Percentiles rank a stretch among this genome's conserved stretches.
These are phyloP conservation scores for Clarias gariepinus DNA, from an alignment of 2,113 vertebrate genomes.

Conservation along the genomic window DNA sequence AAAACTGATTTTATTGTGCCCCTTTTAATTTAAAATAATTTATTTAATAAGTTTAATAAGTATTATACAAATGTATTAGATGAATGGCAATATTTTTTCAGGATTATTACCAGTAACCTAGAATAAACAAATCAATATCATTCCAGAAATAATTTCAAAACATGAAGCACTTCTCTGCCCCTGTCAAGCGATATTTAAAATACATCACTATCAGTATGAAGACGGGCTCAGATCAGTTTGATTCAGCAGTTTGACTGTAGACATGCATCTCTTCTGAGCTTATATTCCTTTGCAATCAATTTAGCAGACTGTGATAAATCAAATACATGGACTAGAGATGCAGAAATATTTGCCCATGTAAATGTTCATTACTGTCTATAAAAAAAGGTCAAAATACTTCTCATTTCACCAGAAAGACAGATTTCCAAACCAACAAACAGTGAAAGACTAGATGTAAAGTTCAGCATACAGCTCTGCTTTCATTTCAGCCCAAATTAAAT, in stretches of 20 bases:
- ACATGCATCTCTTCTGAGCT: slow-evolving; percentile 32
- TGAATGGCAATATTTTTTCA: not conserved
- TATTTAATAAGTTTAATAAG: not conserved
- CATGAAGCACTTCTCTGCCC: not conserved
- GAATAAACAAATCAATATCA: not conserved
- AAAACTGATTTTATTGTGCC: not conserved
- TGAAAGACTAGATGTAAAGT: slow-evolving; percentile 22
- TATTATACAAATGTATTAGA: not conserved
- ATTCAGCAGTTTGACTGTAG: not conserved
- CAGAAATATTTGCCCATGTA: not conserved
- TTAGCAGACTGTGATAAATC: slow-evolving; percentile 20
- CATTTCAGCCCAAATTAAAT: slow-evolving; percentile 37
- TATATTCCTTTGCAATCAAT: slow-evolving; percentile 35
- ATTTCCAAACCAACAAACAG: slow-evolving; percentile 29
- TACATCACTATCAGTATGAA: not conserved
- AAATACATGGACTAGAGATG: not conserved
- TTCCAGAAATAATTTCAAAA: not conserved
- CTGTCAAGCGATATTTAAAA: slow-evolving; percentile 5
- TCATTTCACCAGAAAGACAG: slow-evolving; percentile 32
- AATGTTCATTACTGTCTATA: slow-evolving; percentile 36
- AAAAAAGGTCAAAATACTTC: slow-evolving; percentile 16
- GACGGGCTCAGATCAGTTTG: not conserved
- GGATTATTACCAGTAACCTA: not conserved
- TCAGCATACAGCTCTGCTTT: slow-evolving; percentile 26
- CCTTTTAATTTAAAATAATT: not conserved